Evolutionary conservation across 1,140 invertebrate species (phyloP).

Genomic region (Anastrepha ludens): DNA sequence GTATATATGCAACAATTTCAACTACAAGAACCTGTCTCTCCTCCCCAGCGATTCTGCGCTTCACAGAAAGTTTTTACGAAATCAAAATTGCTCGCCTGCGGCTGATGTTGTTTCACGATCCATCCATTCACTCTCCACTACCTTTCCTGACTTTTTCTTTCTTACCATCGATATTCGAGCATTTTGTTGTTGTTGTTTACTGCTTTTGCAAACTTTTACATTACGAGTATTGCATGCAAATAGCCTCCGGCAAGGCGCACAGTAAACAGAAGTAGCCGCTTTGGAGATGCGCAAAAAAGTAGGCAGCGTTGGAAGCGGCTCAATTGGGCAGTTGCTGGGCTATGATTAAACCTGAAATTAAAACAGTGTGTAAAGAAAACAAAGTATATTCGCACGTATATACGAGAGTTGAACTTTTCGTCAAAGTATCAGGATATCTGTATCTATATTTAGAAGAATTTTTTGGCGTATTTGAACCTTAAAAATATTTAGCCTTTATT

Average conservation of each 20-base stretch:
- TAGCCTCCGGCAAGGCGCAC: background rate
- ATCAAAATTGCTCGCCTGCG: conserved; percentile 48
- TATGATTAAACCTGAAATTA: background rate
- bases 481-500: too few relatives aligned
- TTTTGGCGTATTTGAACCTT: too few relatives aligned
- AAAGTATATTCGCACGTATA: too few relatives aligned
- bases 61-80: conserved; percentile 6
- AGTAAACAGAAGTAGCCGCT: background rate
- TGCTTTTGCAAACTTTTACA: conserved; percentile 17
- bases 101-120: background rate
- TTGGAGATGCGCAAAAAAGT: background rate
- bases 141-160: background rate
- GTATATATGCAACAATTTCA: too few relatives aligned
- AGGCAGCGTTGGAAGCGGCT: background rate
- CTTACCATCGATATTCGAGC: background rate
- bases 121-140: background rate
- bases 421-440: too few relatives aligned
- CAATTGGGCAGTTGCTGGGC: background rate
- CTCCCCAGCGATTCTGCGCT: background rate
- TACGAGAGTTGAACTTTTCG: too few relatives aligned
- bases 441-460: too few relatives aligned
- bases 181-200: conserved; percentile 37
- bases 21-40: background rate
- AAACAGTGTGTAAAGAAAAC: background rate
- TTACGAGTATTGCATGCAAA: background rate